These are phyloP conservation scores for Ivindomyrus marchei DNA, from an alignment of 2,113 vertebrate species.

Conservation along the genomic window DNA sequence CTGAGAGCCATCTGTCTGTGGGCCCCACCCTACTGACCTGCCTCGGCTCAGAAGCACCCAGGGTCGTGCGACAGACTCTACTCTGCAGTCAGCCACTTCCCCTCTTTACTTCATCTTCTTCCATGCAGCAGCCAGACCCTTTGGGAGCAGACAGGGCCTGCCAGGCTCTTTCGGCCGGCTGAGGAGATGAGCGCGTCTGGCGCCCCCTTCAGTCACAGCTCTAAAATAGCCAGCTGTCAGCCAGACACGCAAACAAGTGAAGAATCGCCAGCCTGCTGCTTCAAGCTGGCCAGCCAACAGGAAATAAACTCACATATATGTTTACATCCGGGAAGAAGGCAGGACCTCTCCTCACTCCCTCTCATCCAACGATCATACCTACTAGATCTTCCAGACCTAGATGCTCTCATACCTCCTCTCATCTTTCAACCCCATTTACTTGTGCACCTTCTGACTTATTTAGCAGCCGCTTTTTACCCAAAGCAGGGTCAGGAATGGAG, in stretches of 20 bases:
- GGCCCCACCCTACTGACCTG: not conserved
- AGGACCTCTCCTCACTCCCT: not conserved
- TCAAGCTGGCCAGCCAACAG: not conserved
- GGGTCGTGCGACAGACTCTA: not conserved
- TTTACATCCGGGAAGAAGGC: not conserved
- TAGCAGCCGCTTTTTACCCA: not conserved
- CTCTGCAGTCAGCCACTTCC: not conserved
- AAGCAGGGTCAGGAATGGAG: not conserved
- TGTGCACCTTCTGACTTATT: not conserved
- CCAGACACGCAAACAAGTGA: not conserved
- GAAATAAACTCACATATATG: not conserved
- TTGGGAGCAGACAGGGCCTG: not conserved
- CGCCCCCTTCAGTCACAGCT: not conserved
- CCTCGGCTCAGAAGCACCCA: not conserved
- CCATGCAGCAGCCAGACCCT: not conserved
- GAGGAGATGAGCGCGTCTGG: not conserved
- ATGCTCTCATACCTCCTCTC: not conserved
- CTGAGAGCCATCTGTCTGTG: not conserved
- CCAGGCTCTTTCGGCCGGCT: not conserved
- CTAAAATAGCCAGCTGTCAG: not conserved
- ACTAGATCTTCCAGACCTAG: not conserved
- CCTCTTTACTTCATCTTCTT: not conserved
- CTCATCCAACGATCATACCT: not conserved
- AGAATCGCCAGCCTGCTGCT: not conserved
- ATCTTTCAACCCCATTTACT: not conserved